A percentile compares a stretch with the other conserved stretches of the same genome.
Evolutionary conservation across 2,888 invertebrate species (phyloP).

Genomic region (Sinodicranocentrus sp.): DNA sequence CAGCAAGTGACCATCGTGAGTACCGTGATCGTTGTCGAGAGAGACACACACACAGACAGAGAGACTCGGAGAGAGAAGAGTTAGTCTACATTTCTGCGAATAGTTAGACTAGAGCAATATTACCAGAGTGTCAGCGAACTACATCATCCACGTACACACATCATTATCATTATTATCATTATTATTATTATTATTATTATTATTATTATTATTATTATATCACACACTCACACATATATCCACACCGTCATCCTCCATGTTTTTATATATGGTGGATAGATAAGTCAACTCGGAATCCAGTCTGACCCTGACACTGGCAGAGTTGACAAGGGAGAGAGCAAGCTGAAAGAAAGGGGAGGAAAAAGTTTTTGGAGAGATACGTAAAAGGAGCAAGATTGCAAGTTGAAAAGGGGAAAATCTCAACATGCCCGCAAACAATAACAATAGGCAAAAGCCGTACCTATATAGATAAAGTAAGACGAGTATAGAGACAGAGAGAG

Average conservation of each 20-base stretch:
- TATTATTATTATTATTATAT: neutral
- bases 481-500: neutral
- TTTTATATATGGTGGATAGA: neutral
- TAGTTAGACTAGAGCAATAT: neutral
- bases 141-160: constrained; percentile 21
- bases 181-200: neutral
- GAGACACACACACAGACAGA: constrained; percentile 26
- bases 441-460: constrained; percentile 6
- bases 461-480: neutral
- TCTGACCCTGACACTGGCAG: constrained; percentile 46
- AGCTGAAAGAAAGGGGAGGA: constrained; percentile 24
- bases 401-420: constrained; percentile 15
- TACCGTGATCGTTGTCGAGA: constrained; percentile 23
- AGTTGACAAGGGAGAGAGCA: constrained; percentile 51
- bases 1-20: constrained; percentile 64
- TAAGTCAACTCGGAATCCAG: constrained; percentile 42
- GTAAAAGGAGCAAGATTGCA: neutral
- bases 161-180: constrained; percentile 27
- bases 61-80: neutral
- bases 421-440: constrained; percentile 22
- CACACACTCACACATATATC: constrained; percentile 6
- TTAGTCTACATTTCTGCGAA: neutral
- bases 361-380: neutral
- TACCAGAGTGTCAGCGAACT: constrained; percentile 50
- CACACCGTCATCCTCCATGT: neutral